A percentile compares a stretch with the other conserved stretches of the same genome.
phyloP scores from a whole-genome alignment of 1,140 invertebrate species.

The Dendroctonus valens region DNA sequence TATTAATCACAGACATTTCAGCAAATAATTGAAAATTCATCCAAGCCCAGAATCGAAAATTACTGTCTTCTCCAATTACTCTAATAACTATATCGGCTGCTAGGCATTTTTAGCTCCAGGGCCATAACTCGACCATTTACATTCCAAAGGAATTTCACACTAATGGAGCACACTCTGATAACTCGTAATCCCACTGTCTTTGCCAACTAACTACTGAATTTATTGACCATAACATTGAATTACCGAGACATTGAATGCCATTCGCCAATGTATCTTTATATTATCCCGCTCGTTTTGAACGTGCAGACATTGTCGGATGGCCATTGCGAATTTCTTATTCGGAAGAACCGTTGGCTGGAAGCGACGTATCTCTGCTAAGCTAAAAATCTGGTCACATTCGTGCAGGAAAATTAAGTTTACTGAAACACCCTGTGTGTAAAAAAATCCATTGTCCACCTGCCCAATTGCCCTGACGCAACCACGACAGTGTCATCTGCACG shows the following conservation, averaged over 20 bases:
- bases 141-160: constrained; percentile 9
- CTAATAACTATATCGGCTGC: background rate
- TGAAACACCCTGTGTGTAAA: no score
- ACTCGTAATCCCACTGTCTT: constrained; percentile 12
- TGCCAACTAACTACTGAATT: constrained; percentile 14
- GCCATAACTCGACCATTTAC: background rate
- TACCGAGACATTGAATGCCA: constrained; percentile 14
- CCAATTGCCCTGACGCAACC: no score
- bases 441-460: no score
- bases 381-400: no score
- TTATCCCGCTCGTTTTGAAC: constrained; percentile 8
- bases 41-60: background rate
- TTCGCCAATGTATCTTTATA: constrained; percentile 3
- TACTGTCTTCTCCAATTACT: no score
- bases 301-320: background rate
- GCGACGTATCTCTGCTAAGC: no score
- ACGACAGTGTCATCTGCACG: no score
- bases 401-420: no score
- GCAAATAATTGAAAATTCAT: background rate
- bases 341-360: no score
- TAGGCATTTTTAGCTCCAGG: background rate
- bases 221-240: constrained; percentile 23
- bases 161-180: constrained; percentile 18
- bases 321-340: no score
- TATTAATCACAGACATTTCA: background rate